A percentile compares a stretch with the other conserved stretches of the same genome.
These are phyloP conservation scores for Lampropteryx suffumata DNA, from an alignment of 2,888 invertebrate genomes.

Conservation along the genomic window DNA sequence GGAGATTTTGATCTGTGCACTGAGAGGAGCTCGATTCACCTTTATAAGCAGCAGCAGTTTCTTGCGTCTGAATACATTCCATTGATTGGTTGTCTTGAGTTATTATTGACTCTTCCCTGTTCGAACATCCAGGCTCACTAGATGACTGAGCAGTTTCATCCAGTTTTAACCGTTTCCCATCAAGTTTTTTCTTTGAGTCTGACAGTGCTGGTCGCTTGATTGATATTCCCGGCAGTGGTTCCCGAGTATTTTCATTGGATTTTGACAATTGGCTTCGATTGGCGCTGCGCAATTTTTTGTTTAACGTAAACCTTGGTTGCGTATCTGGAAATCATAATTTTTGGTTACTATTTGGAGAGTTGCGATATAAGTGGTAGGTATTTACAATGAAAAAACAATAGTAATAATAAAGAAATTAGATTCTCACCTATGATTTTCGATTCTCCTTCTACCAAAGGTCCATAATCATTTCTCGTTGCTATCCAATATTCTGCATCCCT, in stretches of 20 bases:
- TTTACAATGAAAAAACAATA: neutral
- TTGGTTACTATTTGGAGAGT: neutral
- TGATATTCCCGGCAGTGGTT: neutral
- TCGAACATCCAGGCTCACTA: neutral
- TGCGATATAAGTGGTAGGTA: neutral
- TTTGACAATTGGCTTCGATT: neutral
- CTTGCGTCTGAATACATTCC: no score
- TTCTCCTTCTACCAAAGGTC: conserved; percentile 1
- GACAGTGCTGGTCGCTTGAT: conserved; percentile 1
- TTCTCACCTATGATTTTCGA: neutral
- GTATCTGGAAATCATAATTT: neutral
- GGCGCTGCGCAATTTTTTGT: conserved; percentile 1
- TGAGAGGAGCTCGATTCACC: no score
- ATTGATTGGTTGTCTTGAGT: no score
- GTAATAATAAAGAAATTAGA: neutral
- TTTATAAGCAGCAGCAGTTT: no score
- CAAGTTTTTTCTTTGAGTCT: neutral
- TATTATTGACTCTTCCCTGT: no score
- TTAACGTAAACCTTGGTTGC: neutral
- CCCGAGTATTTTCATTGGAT: neutral
- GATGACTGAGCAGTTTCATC: conserved; percentile 3
- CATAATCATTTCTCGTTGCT: conserved; percentile 3
- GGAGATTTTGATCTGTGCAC: no score
- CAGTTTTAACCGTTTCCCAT: neutral
- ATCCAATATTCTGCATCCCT: neutral